Conservation (phyloP, 2,113 vertebrate species). For the Eurypyga helias region DNA sequence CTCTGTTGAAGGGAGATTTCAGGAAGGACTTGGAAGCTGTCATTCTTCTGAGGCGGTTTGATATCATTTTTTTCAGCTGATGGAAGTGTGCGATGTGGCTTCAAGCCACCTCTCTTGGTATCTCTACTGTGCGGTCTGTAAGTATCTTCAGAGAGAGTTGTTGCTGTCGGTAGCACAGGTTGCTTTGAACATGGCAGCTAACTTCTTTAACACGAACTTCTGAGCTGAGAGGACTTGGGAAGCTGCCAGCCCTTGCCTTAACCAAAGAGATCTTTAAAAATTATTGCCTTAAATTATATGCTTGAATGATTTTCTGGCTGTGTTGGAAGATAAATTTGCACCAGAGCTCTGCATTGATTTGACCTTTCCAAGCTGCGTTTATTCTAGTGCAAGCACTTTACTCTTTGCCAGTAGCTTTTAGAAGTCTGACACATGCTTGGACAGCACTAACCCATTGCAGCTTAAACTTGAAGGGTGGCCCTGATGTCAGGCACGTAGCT, state of each 20-base stretch:
- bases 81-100: not conserved
- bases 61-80: not conserved
- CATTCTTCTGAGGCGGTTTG: not conserved
- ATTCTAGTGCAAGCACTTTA: not conserved
- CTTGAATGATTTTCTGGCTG: not conserved
- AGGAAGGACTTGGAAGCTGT: not conserved
- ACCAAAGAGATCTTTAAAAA: conserved; percentile 29
- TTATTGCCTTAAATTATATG: not conserved
- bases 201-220: not conserved
- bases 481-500: not conserved
- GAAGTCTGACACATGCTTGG: not conserved
- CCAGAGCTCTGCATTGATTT: not conserved
- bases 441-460: not conserved
- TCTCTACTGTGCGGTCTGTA: not conserved
- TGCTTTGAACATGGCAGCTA: not conserved
- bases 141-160: not conserved
- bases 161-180: not conserved
- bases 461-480: not conserved
- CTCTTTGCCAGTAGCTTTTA: not conserved
- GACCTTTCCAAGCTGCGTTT: not conserved
- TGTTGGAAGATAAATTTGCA: not conserved
- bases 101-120: not conserved
- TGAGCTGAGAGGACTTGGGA: not conserved
- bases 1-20: conserved; percentile 73
- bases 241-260: conserved; percentile 1